Conservation (phyloP, 2,797 vertebrate genomes). For the Myioborus melanocephalus region DNA sequence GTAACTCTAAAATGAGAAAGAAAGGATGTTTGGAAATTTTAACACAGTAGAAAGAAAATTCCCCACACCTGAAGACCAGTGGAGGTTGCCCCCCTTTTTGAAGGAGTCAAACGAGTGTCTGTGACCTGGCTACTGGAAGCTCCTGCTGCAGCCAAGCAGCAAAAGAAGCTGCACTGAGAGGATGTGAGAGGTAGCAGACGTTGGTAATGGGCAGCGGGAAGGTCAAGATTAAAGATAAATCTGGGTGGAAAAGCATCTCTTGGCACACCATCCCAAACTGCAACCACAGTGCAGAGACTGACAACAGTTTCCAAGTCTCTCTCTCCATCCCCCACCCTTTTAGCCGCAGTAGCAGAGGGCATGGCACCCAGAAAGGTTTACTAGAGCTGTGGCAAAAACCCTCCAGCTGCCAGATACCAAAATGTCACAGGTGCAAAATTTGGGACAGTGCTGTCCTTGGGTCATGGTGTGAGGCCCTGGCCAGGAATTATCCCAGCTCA, state of each 20-base stretch:
- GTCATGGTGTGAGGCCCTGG: not conserved
- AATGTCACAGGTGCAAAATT: accelerated
- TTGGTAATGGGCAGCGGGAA: not conserved
- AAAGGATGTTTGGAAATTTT: not conserved
- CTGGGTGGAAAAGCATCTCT: not conserved
- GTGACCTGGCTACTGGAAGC: not conserved
- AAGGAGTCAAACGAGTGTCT: not conserved
- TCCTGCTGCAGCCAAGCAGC: not conserved
- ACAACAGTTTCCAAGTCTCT: not conserved
- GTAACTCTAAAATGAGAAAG: not conserved
- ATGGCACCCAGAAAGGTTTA: not conserved
- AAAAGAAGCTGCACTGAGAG: not conserved
- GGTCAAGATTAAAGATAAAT: not conserved
- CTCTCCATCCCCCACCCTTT: not conserved
- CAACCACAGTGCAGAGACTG: not conserved
- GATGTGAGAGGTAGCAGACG: not conserved
- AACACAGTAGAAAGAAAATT: not conserved
- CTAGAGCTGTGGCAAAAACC: not conserved
- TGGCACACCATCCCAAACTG: not conserved
- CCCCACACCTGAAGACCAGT: not conserved
- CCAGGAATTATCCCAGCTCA: not conserved
- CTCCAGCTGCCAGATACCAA: not conserved
- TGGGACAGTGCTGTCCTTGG: accelerated
- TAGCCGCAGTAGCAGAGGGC: not conserved
- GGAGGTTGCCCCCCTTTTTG: not conserved